These are phyloP conservation scores for Spheniscus mendiculus DNA, from an alignment of 2,113 vertebrate species.

Conservation along the genomic window DNA sequence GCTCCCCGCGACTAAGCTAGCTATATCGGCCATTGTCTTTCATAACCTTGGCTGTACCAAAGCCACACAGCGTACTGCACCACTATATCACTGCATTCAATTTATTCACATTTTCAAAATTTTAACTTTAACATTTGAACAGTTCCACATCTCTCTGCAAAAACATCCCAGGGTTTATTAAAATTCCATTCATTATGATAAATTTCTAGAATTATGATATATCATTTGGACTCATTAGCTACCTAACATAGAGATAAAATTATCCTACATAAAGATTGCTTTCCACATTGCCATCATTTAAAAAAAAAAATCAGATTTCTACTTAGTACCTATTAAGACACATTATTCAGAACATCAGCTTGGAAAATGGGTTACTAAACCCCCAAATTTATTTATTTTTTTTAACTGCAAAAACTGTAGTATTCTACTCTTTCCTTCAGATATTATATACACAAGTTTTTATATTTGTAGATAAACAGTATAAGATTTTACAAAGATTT, in stretches of 20 bases:
- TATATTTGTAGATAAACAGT: background rate
- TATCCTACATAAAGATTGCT: background rate
- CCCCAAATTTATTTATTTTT: background rate
- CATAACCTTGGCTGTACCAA: background rate
- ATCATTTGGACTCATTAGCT: slow-evolving; percentile 19
- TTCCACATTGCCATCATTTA: background rate
- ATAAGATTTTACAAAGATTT: background rate
- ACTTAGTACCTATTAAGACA: slow-evolving; percentile 30
- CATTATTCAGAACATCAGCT: slow-evolving; percentile 49
- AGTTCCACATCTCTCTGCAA: background rate
- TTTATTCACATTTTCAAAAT: background rate
- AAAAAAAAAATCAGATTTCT: background rate
- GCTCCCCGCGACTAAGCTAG: rapidly evolving
- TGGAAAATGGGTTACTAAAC: background rate
- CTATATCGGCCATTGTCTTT: background rate
- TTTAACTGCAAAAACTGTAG: background rate
- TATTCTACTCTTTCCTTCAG: background rate
- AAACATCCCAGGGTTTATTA: background rate
- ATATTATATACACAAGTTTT: background rate
- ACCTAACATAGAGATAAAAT: background rate
- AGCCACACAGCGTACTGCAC: background rate
- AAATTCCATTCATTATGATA: background rate
- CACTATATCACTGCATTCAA: rapidly evolving
- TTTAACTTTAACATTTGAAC: background rate
- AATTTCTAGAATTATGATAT: background rate